Base-by-base conservation (phyloP, 2,113 vertebrate species). In the Rynchops niger region DNA sequence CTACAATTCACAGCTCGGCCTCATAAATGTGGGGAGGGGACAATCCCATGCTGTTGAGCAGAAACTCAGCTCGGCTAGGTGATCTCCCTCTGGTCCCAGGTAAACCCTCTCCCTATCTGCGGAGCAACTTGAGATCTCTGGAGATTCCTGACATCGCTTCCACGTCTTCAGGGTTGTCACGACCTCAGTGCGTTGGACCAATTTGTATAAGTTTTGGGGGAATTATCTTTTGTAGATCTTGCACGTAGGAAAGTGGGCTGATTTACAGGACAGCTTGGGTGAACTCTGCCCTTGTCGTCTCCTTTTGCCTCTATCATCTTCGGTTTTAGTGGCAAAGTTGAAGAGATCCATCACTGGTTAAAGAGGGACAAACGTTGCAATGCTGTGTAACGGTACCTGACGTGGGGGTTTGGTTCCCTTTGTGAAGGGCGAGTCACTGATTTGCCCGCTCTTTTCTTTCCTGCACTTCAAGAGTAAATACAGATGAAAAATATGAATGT, bases 161-260 rank as follows among this genome's bases (percentile, higher is more conserved):
- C 25, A 1, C 0, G 4, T 27, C 66, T 70, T 25, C 34, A 10
- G 36, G 34, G 29, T 20, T 42, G 38, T 50, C 47, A 1, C 25
- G 11, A 61, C 56, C 62, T 62, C 42, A 2, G 40, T 8, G 29
- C 26, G 0, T 21, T 36, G 40, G 40, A 17, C 27, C 15, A 0
- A 5, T 34, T 34, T 30, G 42, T 36, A 62, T 42, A 32, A 43
- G 38, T 29, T 47, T 17, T 43, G 43, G 69, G 40, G 27, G 47
- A 26, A 25, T 45, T 34, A 2, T 12, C 22, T 58, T 42, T 11
- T 38, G 2, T 30, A 32, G 36, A 4, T 45, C 23, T 40, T 30
- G 22, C 43, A 11, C 7, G 0, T 23, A 16, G 58, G 45, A 8
- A 26, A 42, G 42, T 4, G 45, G 67, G 15, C 20, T 59, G 67